phyloP scores from a whole-genome alignment of 37 sponge, comb jelly and placozoan genomes.

The Aplysina aerophoba region DNA sequence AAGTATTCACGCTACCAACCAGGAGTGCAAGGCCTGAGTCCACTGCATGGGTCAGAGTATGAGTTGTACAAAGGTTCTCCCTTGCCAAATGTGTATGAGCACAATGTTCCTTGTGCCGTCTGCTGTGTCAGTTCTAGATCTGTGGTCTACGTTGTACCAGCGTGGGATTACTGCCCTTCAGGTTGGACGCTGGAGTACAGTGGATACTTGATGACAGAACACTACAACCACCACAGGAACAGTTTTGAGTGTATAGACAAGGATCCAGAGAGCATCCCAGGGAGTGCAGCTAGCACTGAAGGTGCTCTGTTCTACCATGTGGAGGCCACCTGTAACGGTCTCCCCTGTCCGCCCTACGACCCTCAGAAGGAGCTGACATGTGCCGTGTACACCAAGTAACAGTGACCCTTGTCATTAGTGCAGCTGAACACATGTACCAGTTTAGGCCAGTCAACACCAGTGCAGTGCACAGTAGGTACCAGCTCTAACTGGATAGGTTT shows the following conservation, averaged over 20 bases:
- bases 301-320: conserved; percentile 48
- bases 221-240: background rate
- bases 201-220: conserved; percentile 58
- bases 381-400: conserved; percentile 54
- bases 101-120: conserved; percentile 37
- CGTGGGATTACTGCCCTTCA: conserved; percentile 34
- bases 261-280: conserved; percentile 39
- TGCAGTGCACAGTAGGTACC: too few relatives aligned
- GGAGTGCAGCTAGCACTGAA: conserved; percentile 22
- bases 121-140: conserved; percentile 42
- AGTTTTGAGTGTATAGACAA: conserved; percentile 64
- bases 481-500: too few relatives aligned
- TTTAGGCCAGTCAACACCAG: too few relatives aligned
- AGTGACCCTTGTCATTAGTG: too few relatives aligned
- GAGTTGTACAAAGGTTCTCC: background rate
- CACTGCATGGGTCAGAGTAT: conserved; percentile 33
- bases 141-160: conserved; percentile 51
- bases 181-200: conserved; percentile 55
- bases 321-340: conserved; percentile 52
- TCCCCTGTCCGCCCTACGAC: conserved; percentile 56
- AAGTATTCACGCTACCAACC: conserved; percentile 1
- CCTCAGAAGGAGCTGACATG: conserved; percentile 55
- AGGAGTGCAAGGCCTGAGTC: conserved; percentile 21
- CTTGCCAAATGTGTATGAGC: background rate
- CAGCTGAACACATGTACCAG: too few relatives aligned